Base-by-base conservation (phyloP, 1,140 invertebrate species). In the Rhagoletis zephyria region DNA sequence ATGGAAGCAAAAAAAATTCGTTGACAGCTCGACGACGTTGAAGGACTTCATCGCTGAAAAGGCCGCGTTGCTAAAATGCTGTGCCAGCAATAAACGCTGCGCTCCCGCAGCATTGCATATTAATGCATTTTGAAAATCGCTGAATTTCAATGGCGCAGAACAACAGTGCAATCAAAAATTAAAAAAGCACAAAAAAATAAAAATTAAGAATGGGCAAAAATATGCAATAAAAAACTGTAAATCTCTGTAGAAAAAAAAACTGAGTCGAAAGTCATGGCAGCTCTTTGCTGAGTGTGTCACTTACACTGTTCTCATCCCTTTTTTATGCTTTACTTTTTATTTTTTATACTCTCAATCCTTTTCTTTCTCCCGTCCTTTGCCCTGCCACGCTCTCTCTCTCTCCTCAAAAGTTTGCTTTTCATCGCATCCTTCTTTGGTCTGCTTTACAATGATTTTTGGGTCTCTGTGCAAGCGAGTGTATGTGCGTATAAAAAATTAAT, bases 401-500 rank as follows among this genome's bases (percentile, higher is more conserved):
- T 63, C n/a, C 1, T 19, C 40, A 7, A 14, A 16, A 48, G 45
- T 51, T 4, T 77, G 45, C 40, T n/a, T 77, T 48, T 45, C 45
- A 10, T 51, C 70, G 70, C 70, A 77, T 51, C 42, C 45, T 77
- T n/a, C n/a, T 77, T 19, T 81, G 5, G 3, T 56, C 10, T 81
- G 16, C 56, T 81, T 81, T 56, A 81, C 19, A 9, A 3, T 63
- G n/a, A 63, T 63, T 63, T 14, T 30, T 48, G 45, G 10, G 42
- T 14, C 12, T 88, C n/a, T 42, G 19, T 63, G 3, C 14, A 56
- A n/a, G 56, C 48, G n/a, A 65, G n/a, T 51, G 60, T 60, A 88
- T 88, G 90, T 89, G 88, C 45, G 48, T 14, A 88, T 89, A 88
- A 89, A 90, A 92, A 92, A 92, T 92, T 92, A 92, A 92, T 92